A percentile compares a stretch with the other conserved stretches of the same genome.
These are phyloP conservation scores for Sturnus vulgaris DNA, from an alignment of 2,113 vertebrate genomes.

Conservation along the genomic window DNA sequence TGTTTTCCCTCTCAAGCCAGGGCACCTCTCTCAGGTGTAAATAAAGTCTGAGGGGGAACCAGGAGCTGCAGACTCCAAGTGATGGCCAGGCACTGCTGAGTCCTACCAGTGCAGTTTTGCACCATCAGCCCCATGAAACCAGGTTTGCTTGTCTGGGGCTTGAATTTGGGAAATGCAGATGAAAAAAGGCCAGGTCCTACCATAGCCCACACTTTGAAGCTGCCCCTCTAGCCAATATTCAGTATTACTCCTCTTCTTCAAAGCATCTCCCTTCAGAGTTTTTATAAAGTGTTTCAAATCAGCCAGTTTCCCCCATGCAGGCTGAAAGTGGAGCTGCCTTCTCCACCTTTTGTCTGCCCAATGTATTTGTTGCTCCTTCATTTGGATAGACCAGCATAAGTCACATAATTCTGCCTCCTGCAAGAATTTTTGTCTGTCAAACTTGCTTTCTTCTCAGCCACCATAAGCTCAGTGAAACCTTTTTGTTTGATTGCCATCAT, in stretches of 20 bases:
- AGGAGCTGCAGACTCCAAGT: not conserved
- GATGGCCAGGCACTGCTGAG: not conserved
- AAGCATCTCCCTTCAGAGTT: not conserved
- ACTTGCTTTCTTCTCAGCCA: not conserved
- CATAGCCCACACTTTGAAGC: accelerated
- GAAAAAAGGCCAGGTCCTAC: not conserved
- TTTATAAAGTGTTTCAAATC: not conserved
- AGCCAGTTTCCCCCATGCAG: not conserved
- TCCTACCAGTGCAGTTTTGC: not conserved
- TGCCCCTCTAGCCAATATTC: not conserved
- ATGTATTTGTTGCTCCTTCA: not conserved
- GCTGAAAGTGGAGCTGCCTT: not conserved
- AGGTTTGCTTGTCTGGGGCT: not conserved
- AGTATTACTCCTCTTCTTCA: not conserved
- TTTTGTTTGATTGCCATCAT: not conserved
- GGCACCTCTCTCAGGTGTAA: not conserved
- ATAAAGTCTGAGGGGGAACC: not conserved
- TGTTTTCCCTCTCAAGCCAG: not conserved
- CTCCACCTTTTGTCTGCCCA: not conserved
- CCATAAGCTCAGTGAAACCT: not conserved
- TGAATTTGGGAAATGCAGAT: not conserved
- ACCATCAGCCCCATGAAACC: not conserved
- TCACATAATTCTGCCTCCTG: not conserved
- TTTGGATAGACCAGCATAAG: not conserved
- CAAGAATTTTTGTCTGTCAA: not conserved